Evolutionary conservation across 2,888 invertebrate species (phyloP), one percentile per base, ranked within the genome.

Genomic region (Drosophila villosipedis): DNA sequence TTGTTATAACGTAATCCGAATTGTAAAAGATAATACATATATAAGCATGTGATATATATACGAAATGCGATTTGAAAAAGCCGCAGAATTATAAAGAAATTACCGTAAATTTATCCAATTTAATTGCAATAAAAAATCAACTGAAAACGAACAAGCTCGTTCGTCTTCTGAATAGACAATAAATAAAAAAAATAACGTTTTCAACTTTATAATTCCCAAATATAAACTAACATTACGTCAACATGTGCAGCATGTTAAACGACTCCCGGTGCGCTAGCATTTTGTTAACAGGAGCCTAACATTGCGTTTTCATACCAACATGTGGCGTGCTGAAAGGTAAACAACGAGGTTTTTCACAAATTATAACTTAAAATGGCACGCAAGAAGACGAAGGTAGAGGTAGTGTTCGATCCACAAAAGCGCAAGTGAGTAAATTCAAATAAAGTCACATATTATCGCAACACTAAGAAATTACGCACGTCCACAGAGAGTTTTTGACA

Each of bases 401-500:
- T 96, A 43, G 95, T 95, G 1, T 96, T 96, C 76, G 95, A 96
- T 91, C 94, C 95, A 80, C 93, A 94, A 14, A 95, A 95, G 81
- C 93, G 96, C 91, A 94, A 94, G 95, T 95, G 93, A 92, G 90
- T 91, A 39, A 47, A n/a, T 10, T 28, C 1, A 19, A 55, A 22
- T 25, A 2, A 16, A 52, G 19, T 12, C 22, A 28, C 14, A 4
- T 43, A 0, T 5, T 12, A 28, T 16, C 16, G 1, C 12, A 53
- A 5, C 1, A 1, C 1, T 22, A 39, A 43, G 37, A n/a, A 1
- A 10, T 25, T 0, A 25, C 31, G 6, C 3, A 49, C n/a, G 65
- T 52, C 25, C 60, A 31, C 69, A 97, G 97, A 90, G 96, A 97
- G 54, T 97, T 96, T 91, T 93, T 97, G 35, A 96, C 96, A 77